Evolutionary conservation across 23 tunicate species (phyloP).

Genomic region (Phallusia fumigata): DNA sequence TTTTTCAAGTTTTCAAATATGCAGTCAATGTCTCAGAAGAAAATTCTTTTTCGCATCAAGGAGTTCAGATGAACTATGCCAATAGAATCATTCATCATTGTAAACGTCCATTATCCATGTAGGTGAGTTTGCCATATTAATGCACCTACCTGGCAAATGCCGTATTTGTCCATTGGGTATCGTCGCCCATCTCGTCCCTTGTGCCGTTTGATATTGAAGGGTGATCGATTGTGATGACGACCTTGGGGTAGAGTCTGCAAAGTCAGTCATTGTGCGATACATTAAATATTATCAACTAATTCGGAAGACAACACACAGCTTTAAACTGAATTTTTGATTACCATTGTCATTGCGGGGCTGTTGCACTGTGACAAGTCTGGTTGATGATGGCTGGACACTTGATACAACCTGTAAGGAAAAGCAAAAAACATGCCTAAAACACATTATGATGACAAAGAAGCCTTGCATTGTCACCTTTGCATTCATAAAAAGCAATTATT

Average conservation of each 20-base stretch:
- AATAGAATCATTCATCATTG: constrained; percentile 29
- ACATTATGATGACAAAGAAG: no score
- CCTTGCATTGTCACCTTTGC: background rate
- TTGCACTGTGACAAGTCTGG: constrained; percentile 1
- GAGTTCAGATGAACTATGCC: constrained; percentile 54
- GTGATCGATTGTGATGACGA: constrained; percentile 41
- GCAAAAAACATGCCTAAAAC: background rate
- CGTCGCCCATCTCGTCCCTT: constrained; percentile 57
- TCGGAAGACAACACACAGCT: background rate
- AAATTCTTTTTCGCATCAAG: constrained; percentile 30
- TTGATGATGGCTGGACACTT: background rate
- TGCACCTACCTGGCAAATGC: constrained; percentile 72
- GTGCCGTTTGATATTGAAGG: constrained; percentile 69
- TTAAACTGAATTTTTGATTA: background rate
- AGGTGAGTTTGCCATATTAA: no score
- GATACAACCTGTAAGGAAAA: background rate
- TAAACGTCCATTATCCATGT: background rate
- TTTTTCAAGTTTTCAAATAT: background rate
- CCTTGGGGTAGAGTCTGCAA: constrained; percentile 14
- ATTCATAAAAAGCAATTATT: no score
- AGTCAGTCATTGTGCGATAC: background rate
- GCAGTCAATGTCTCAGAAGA: background rate
- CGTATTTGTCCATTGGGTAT: constrained; percentile 72
- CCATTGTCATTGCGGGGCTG: background rate
- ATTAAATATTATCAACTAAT: background rate